Conservation (phyloP, 2,113 vertebrate genomes). For the Scomber colias region DNA sequence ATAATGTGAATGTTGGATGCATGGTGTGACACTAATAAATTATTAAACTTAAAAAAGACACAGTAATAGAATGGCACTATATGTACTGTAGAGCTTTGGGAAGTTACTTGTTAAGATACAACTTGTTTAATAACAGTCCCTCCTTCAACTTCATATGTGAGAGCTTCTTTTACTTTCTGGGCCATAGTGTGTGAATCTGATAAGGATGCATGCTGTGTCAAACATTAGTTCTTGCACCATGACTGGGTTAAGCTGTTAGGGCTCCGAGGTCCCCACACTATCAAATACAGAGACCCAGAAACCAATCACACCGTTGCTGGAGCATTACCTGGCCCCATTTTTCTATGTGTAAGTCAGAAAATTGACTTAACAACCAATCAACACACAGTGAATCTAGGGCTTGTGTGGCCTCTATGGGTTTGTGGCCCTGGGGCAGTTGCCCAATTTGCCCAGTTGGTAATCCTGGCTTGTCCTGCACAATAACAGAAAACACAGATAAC, state of each 20-base stretch:
- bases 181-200: background rate
- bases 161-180: background rate
- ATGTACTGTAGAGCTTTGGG: background rate
- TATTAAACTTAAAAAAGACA: background rate
- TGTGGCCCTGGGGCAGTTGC: background rate
- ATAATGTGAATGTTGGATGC: background rate
- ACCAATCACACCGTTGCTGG: background rate
- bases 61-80: background rate
- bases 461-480: background rate
- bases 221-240: background rate
- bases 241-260: background rate
- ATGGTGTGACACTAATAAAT: background rate
- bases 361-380: too few species aligned
- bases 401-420: background rate
- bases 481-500: too few species aligned
- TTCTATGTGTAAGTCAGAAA: background rate
- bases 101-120: background rate
- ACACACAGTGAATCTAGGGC: too few species aligned
- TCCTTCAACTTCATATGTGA: background rate
- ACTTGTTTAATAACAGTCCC: background rate
- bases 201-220: background rate
- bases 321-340: background rate
- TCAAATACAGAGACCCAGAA: background rate
- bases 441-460: background rate
- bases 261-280: background rate